A percentile compares a stretch with the other conserved stretches of the same genome.
Conservation (phyloP, 2,113 vertebrate species). For the Typhlomys cinereus region DNA sequence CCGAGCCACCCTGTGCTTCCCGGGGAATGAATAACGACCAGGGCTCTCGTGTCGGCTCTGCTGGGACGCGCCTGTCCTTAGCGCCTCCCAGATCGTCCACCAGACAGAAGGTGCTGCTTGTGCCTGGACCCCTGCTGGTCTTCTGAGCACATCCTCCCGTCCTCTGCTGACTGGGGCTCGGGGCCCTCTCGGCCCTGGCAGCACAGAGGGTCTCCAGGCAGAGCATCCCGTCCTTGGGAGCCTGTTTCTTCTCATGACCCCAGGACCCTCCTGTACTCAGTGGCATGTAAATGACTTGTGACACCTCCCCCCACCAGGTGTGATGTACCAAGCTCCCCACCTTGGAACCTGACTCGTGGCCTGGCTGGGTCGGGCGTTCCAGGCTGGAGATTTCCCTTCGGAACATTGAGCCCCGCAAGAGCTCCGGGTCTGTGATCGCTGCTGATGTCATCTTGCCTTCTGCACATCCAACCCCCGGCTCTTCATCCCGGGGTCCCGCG, state of each 20-base stretch:
- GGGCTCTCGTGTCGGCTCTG: background rate
- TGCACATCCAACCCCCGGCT: background rate
- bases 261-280: background rate
- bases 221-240: fast-evolving
- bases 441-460: background rate
- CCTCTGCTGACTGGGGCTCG: fast-evolving
- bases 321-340: fast-evolving
- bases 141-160: background rate
- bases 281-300: fast-evolving
- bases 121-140: background rate
- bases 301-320: background rate
- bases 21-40: background rate
- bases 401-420: too few relatives aligned
- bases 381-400: background rate
- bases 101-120: fast-evolving
- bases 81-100: fast-evolving
- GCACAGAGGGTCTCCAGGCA: fast-evolving
- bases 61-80: fast-evolving
- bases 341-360: fast-evolving
- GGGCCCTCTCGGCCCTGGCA: fast-evolving
- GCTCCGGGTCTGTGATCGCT: fast-evolving
- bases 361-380: background rate
- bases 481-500: too few relatives aligned
- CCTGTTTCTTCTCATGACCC: fast-evolving
- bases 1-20: slow-evolving; percentile 26